phyloP scores from a whole-genome alignment of 2,797 vertebrate species.

The Anniella stebbinsi region DNA sequence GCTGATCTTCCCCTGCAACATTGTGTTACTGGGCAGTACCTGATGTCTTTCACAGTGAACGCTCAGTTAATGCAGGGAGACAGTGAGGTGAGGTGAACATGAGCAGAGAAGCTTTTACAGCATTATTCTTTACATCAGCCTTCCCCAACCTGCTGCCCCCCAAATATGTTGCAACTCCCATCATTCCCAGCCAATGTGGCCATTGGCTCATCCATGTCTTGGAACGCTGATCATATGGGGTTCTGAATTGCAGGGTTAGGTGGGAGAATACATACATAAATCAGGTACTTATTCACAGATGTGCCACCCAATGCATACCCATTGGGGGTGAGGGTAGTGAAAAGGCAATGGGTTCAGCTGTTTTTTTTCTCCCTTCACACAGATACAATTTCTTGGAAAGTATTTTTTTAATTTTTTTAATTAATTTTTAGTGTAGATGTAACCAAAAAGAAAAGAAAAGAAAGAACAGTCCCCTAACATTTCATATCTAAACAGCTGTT shows the following conservation, averaged over 20 bases:
- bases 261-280: neutral
- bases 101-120: neutral
- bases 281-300: neutral
- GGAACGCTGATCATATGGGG: no score
- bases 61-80: neutral
- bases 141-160: no score
- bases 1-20: neutral
- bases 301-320: neutral
- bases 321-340: no score
- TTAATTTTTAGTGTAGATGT: no score
- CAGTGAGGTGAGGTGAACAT: neutral
- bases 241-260: neutral
- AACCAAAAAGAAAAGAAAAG: no score
- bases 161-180: no score
- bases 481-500: no score
- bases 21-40: no score
- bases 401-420: no score
- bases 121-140: neutral
- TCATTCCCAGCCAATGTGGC: no score
- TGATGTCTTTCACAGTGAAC: neutral
- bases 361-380: neutral
- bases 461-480: no score
- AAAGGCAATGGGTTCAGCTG: neutral
- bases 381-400: neutral
- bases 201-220: no score